Conservation (phyloP, 2,888 invertebrate species). For the Lysandra bellargus region DNA sequence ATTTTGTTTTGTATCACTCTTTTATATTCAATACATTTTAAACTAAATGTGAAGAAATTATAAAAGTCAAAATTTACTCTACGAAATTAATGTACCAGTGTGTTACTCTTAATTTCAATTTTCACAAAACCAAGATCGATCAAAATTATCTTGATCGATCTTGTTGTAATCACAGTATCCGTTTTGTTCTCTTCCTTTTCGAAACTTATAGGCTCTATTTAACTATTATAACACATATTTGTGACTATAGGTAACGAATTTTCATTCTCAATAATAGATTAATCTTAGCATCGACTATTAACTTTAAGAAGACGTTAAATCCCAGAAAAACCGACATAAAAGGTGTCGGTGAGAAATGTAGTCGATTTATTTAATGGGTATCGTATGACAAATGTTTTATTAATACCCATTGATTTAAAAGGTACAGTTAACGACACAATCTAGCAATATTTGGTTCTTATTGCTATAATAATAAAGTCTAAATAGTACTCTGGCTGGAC, state of each 20-base stretch:
- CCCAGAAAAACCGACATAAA: background rate
- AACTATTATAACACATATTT: background rate
- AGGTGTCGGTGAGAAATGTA: constrained; percentile 10
- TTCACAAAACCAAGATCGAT: too few species aligned
- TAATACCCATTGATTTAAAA: constrained; percentile 9
- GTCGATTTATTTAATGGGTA: constrained; percentile 14
- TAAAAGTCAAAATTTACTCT: too few species aligned
- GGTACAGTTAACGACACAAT: background rate
- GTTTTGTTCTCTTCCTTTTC: background rate
- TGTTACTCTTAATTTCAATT: too few species aligned
- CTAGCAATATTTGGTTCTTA: background rate
- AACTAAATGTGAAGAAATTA: too few species aligned
- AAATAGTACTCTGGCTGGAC: background rate
- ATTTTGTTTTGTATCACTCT: too few species aligned
- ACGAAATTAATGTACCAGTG: too few species aligned
- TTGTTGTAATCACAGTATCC: background rate
- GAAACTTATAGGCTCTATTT: background rate
- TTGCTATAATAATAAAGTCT: background rate
- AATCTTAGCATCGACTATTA: background rate
- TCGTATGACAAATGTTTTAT: constrained; percentile 24
- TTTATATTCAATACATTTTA: too few species aligned
- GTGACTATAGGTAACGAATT: background rate
- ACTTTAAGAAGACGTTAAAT: constrained; percentile 5
- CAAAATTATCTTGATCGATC: too few species aligned
- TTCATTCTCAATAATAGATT: background rate